Evolutionary conservation across 1,140 invertebrate species (phyloP).

Genomic region (Drosophila arizonae): DNA sequence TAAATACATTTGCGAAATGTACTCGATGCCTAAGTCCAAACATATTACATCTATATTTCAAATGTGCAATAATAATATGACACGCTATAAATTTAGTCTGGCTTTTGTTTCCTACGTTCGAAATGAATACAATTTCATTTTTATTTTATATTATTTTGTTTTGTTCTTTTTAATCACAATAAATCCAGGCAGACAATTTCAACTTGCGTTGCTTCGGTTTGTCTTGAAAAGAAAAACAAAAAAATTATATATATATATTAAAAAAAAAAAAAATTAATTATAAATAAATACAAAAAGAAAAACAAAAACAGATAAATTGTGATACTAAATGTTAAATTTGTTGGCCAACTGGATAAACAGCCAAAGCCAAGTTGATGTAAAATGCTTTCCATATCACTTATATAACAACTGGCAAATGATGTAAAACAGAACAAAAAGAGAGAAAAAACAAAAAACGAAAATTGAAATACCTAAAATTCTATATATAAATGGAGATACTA

Average conservation of each 20-base stretch:
- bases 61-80: slow-evolving; percentile 78
- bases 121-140: slow-evolving; percentile 33
- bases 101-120: slow-evolving; percentile 74
- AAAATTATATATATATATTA: slow-evolving; percentile 3
- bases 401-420: slow-evolving; percentile 63
- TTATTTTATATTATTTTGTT: not conserved
- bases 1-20: slow-evolving; percentile 32
- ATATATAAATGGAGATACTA: slow-evolving; percentile 3
- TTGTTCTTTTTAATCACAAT: slow-evolving; percentile 54
- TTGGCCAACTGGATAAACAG: slow-evolving; percentile 33
- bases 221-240: slow-evolving; percentile 43
- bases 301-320: slow-evolving; percentile 64
- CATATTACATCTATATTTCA: slow-evolving; percentile 50
- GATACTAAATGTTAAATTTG: slow-evolving; percentile 73
- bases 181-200: slow-evolving; percentile 30
- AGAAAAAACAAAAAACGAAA: slow-evolving; percentile 8
- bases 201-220: slow-evolving; percentile 55
- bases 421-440: slow-evolving; percentile 6
- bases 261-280: slow-evolving; percentile 21
- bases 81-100: slow-evolving; percentile 74
- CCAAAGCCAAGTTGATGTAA: slow-evolving; percentile 44
- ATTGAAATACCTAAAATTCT: not conserved
- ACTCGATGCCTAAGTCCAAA: slow-evolving; percentile 43
- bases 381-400: slow-evolving; percentile 78
- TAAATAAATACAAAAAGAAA: slow-evolving; percentile 38